A percentile compares a stretch with the other conserved stretches of the same genome.
These are phyloP conservation scores for Chrysina gloriosa DNA, from an alignment of 2,888 invertebrate genomes.

Conservation along the genomic window DNA sequence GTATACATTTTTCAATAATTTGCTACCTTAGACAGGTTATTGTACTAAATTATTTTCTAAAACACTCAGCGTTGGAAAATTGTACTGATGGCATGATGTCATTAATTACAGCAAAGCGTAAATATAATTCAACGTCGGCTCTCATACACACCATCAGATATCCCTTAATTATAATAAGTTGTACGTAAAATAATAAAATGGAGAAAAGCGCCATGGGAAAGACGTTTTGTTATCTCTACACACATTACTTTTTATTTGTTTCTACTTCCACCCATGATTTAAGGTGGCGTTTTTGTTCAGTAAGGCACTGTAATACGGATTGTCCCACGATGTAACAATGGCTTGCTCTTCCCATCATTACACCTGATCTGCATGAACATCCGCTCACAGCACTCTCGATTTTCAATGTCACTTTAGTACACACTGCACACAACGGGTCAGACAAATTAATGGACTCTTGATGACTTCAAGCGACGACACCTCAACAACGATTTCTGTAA, in stretches of 20 bases:
- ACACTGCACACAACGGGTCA: slow-evolving; percentile 44
- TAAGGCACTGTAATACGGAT: slow-evolving; percentile 65
- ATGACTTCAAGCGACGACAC: slow-evolving; percentile 41
- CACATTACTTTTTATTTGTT: slow-evolving; percentile 45
- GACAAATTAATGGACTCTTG: slow-evolving; percentile 55
- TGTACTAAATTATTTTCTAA: too few relatives aligned
- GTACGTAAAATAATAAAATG: slow-evolving; percentile 60
- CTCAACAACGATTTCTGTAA: slow-evolving; percentile 41
- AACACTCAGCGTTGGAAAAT: too few relatives aligned
- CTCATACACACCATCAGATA: slow-evolving; percentile 61
- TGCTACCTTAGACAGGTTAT: too few relatives aligned
- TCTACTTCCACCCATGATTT: slow-evolving; percentile 57
- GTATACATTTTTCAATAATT: too few relatives aligned
- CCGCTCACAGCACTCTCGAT: slow-evolving; percentile 64
- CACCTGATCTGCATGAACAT: slow-evolving; percentile 66
- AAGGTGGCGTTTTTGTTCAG: slow-evolving; percentile 63
- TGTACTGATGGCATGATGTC: background rate
- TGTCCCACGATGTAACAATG: slow-evolving; percentile 64
- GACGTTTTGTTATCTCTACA: slow-evolving; percentile 44
- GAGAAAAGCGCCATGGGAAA: slow-evolving; percentile 57
- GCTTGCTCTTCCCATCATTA: slow-evolving; percentile 65
- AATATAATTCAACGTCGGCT: slow-evolving; percentile 57
- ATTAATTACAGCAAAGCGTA: slow-evolving; percentile 5
- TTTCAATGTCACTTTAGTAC: slow-evolving; percentile 62
- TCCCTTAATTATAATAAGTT: slow-evolving; percentile 61